Conservation (phyloP, 2,888 invertebrate genomes). For the Mesorhabditis spiculigera region DNA sequence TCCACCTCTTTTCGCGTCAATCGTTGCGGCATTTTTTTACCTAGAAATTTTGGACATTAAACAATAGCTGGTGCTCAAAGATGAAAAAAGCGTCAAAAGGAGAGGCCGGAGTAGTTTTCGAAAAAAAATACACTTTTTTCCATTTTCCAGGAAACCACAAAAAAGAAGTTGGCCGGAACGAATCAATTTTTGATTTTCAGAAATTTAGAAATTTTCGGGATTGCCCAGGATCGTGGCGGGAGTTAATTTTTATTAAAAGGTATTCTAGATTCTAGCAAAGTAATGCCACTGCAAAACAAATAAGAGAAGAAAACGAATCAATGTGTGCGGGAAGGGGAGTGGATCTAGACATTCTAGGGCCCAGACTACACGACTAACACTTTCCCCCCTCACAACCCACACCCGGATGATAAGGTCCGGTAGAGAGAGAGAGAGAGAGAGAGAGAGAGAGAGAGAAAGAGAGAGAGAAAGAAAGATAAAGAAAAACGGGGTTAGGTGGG, state of each 20-base stretch:
- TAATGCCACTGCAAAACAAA: neutral
- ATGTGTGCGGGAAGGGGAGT: neutral
- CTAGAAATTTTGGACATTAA: neutral
- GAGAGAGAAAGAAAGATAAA: too few species aligned
- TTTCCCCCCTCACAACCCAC: too few species aligned
- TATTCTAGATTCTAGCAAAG: too few species aligned
- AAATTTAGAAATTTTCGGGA: neutral
- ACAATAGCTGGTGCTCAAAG: neutral
- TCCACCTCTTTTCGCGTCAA: slow-evolving; percentile 43
- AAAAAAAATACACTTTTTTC: neutral
- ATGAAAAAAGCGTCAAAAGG: neutral
- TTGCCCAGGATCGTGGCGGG: too few species aligned
- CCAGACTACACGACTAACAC: too few species aligned
- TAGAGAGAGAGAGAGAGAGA: slow-evolving; percentile 9
- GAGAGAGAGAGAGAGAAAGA: slow-evolving; percentile 15
- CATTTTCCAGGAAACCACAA: too few species aligned
- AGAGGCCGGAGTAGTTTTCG: neutral
- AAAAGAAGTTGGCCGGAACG: too few species aligned
- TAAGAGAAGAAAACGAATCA: slow-evolving; percentile 8
- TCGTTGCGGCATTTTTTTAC: slow-evolving; percentile 10
- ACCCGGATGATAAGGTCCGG: slow-evolving; percentile 6
- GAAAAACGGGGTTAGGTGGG: slow-evolving; percentile 9
- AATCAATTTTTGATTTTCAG: neutral
- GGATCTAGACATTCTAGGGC: slow-evolving; percentile 6
- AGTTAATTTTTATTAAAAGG: too few species aligned